These are phyloP conservation scores for Oplegnathus fasciatus DNA, from an alignment of 2,113 vertebrate genomes.

Conservation along the genomic window DNA sequence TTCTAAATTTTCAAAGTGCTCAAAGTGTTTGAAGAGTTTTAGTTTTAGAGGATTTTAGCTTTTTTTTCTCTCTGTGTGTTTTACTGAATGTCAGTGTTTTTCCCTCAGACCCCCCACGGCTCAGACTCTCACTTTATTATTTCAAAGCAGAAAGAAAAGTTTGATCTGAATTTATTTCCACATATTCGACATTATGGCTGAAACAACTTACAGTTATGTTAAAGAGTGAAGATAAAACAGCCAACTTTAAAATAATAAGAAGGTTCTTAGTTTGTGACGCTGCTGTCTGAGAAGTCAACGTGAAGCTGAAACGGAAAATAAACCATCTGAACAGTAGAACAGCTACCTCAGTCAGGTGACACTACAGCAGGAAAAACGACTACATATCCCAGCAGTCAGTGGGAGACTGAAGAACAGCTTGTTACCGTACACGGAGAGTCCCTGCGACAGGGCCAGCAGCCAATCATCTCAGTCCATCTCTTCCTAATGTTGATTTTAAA, in stretches of 20 bases:
- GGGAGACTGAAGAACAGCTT: not conserved
- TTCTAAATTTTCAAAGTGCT: constrained; percentile 77
- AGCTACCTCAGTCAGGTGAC: not conserved
- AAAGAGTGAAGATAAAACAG: not conserved
- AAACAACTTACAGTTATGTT: not conserved
- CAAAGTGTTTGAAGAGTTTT: constrained; percentile 68
- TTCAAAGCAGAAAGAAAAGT: not conserved
- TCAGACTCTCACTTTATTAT: constrained; percentile 10
- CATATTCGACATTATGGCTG: not conserved
- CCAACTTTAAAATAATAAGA: not conserved
- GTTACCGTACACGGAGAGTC: not conserved
- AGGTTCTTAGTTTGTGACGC: not conserved
- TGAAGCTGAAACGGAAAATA: too few relatives aligned
- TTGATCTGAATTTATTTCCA: not conserved
- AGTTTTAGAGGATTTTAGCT: constrained; percentile 52
- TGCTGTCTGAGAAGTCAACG: not conserved
- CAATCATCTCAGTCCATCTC: too few relatives aligned
- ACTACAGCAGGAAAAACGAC: not conserved
- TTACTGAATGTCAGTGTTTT: constrained; percentile 44
- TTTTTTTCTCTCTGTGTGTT: constrained; percentile 49
- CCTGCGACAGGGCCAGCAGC: too few relatives aligned
- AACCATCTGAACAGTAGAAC: not conserved
- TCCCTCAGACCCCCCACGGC: constrained; percentile 56
- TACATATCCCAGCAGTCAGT: constrained; percentile 25
- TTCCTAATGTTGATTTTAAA: not conserved